Base-by-base conservation (phyloP, 2,888 invertebrate species). In the Ormyrus nitidulus region DNA sequence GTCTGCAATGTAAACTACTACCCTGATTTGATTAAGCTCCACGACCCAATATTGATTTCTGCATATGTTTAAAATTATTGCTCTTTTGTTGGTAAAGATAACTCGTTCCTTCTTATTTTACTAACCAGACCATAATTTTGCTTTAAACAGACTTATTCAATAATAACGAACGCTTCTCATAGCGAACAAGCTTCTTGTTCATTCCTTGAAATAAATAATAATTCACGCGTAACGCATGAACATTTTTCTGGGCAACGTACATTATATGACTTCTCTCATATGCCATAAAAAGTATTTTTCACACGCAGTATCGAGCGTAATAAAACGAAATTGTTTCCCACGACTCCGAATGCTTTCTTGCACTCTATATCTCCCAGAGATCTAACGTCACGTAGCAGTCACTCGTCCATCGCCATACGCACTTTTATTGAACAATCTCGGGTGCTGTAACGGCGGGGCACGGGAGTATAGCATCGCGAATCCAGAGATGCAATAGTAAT, bases 351-450 rank as follows among this genome's bases (percentile, higher is more conserved):
- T 68, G 61, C 44, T 68, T 46, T 61, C 46, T 56, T 6, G n/a
- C 58, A 46, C 56, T 48, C 13, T 49, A 59, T 46, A 59, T 46
- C 34, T 19, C 5, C 6, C 19, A 2, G 34, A 34, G 13, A 46
- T 69, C 6, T 69, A 69, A 56, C n/a, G 6, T 13, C 70, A 11
- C 11, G 5, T 4, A 34, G 3, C 34, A n/a, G 7, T 11, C 34
- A 44, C 54, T 44, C 11, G 19, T 13, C 54, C n/a, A 19, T 48
- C 19, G 34, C 34, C 11, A 9, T 6, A n/a, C 53, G 11, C 10
- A 8, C 59, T 68, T 75, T 61, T 68, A 75, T 75, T 53, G 68
- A 68, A 68, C 66, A n/a, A 68, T n/a, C 34, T 11, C 1, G 19
- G 19, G 9, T 9, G 11, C 5, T 34, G 1, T 58, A 58, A n/a